A percentile compares a stretch with the other conserved stretches of the same genome.
phyloP scores from a whole-genome alignment of 2,113 vertebrate species.

The Myxocyprinus asiaticus region DNA sequence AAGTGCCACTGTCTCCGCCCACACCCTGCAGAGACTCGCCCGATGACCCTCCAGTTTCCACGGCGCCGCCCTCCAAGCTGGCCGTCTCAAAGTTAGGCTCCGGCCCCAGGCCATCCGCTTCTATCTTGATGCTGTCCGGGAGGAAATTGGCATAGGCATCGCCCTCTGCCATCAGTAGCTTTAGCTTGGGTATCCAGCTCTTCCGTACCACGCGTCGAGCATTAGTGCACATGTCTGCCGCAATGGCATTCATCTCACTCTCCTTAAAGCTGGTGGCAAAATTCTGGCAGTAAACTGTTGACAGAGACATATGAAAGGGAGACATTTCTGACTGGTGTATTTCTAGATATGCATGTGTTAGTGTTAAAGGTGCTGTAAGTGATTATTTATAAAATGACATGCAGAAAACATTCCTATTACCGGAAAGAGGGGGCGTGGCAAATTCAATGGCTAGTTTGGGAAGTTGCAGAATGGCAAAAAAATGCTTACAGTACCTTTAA shows the following conservation, averaged over 20 bases:
- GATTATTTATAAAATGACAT: too few relatives aligned
- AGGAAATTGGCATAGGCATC: slow-evolving; percentile 89
- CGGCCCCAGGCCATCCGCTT: slow-evolving; percentile 82
- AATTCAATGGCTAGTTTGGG: too few relatives aligned
- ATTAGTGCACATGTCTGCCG: slow-evolving; percentile 96
- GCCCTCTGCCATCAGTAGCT: slow-evolving; percentile 88
- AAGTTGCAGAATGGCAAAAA: too few relatives aligned
- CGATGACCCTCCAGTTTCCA: slow-evolving; percentile 69
- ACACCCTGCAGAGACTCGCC: slow-evolving; percentile 73
- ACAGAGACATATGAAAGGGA: background rate
- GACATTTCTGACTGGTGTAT: background rate
- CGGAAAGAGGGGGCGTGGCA: too few relatives aligned
- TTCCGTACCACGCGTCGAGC: slow-evolving; percentile 92
- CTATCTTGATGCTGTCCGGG: slow-evolving; percentile 85
- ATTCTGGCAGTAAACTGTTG: slow-evolving; percentile 94
- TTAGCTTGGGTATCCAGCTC: slow-evolving; percentile 94
- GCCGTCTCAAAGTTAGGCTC: slow-evolving; percentile 77
- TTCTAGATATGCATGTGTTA: too few relatives aligned
- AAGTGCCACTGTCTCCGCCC: slow-evolving; percentile 67
- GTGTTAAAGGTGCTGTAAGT: too few relatives aligned
- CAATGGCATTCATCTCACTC: slow-evolving; percentile 97
- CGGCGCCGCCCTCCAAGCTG: slow-evolving; percentile 68
- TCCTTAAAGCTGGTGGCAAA: slow-evolving; percentile 97
- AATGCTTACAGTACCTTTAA: too few relatives aligned
- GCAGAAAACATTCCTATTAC: too few relatives aligned